Conservation (phyloP, 2,113 vertebrate genomes). For the Himantopus leucocephalus region DNA sequence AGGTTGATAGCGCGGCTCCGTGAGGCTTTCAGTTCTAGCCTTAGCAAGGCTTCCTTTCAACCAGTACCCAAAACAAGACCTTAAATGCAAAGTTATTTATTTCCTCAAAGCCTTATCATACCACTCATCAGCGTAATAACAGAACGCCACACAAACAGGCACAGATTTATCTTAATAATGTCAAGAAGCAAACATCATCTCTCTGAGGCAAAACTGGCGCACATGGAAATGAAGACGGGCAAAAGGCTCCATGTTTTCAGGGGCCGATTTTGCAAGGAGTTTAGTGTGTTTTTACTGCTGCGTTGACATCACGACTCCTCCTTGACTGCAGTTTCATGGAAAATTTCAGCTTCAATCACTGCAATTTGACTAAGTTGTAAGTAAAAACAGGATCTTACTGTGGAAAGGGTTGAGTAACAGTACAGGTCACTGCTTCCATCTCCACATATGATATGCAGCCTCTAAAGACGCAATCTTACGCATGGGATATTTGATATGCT, state of each 20-base stretch:
- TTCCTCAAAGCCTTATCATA: not conserved
- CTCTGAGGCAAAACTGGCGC: accelerated
- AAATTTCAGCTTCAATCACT: not conserved
- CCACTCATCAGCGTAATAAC: accelerated
- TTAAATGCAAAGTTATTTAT: not conserved
- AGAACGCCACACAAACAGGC: accelerated
- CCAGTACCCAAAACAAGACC: not conserved
- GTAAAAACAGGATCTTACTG: not conserved
- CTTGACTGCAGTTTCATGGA: not conserved
- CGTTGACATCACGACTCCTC: not conserved
- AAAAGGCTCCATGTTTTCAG: not conserved
- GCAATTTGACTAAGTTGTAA: not conserved
- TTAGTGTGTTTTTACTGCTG: not conserved
- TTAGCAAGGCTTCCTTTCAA: not conserved
- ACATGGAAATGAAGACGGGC: accelerated
- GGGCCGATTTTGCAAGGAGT: not conserved
- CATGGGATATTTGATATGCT: not conserved
- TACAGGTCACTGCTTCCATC: not conserved
- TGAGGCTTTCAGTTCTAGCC: not conserved
- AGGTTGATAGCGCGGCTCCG: not conserved
- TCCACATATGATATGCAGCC: not conserved
- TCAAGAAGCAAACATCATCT: not conserved
- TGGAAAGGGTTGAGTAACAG: not conserved
- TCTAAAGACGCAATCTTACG: accelerated
- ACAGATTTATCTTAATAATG: not conserved